Base-by-base conservation (phyloP, 2,888 invertebrate species). In the Cylloceria caligata region DNA sequence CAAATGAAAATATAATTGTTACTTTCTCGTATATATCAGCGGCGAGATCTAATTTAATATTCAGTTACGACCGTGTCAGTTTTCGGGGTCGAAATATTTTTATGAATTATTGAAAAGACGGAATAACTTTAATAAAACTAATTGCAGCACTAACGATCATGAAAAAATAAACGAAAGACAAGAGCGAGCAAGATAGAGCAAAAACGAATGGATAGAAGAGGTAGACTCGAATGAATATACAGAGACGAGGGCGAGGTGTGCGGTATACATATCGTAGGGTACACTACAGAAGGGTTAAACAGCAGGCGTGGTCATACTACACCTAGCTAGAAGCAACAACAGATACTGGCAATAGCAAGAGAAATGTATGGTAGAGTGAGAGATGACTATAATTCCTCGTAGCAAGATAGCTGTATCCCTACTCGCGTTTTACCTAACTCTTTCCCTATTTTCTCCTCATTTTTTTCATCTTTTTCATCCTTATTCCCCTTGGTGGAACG, bases 231-330 rank as follows among this genome's bases (percentile, higher is more conserved):
- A 68, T 81, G 73, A 81, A 77, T 81, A 73, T 67, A 64, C 39
- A 77, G 55, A 68, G 73, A 62, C 73, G 39, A 27, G 80, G 27
- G 45, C 49, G 65, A 81, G 64, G 78, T 78, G 78, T 78, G 77
- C 76, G 42, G 80, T 76, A 73, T 73, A 67, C 60, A 73, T 72
- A 81, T 81, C 68, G 77, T 64, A 77, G 55, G 68, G 77, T 47
- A 69, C 69, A 74, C 78, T 57, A 36, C 49, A 69, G 47, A 69
- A 69, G 69, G 55, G 49, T 47, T 52, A 36, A 49, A 45, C 69
- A 77, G 64, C 73, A 81, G 73, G 76, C 77, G 81, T 55, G 77
- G 71, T 34, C 47, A 65, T 5, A 7, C 34, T 60, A 16, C 34
- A 65, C 77, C 64, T 55, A 71, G 62, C 52, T 52, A 57, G 69